Percentiles rank a stretch among this genome's conserved stretches.
These are phyloP conservation scores for Tortricodes alternella DNA, from an alignment of 2,888 invertebrate species.

Conservation along the genomic window DNA sequence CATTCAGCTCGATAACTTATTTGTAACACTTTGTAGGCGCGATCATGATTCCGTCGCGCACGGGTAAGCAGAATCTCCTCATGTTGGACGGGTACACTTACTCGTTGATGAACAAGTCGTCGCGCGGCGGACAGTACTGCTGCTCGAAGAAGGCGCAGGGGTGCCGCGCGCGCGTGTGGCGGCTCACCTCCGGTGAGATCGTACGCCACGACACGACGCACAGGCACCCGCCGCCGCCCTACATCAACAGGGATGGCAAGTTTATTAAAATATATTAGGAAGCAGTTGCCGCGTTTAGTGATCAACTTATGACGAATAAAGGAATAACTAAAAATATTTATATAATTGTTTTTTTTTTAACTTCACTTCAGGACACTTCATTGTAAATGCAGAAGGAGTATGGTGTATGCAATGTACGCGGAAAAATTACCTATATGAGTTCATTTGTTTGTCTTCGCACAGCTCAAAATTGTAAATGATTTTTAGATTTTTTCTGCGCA, in stretches of 20 bases:
- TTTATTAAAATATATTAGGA: slow-evolving; percentile 35
- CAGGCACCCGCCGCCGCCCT: slow-evolving; percentile 42
- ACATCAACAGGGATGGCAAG: slow-evolving; percentile 35
- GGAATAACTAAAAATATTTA: too few species aligned
- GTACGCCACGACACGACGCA: slow-evolving; percentile 34
- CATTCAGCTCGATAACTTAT: too few species aligned
- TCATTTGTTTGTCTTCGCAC: too few species aligned
- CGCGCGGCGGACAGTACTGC: slow-evolving; percentile 40
- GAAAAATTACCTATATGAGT: too few species aligned
- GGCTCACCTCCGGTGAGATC: slow-evolving; percentile 28
- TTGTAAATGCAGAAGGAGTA: too few species aligned
- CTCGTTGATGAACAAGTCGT: slow-evolving; percentile 46
- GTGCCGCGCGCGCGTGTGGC: slow-evolving; percentile 41
- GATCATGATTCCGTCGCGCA: slow-evolving; percentile 15
- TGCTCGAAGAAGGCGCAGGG: slow-evolving; percentile 42
- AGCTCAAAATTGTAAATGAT: too few species aligned
- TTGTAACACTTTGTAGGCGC: neutral
- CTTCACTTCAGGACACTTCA: too few species aligned
- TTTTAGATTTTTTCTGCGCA: too few species aligned
- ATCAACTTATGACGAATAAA: too few species aligned
- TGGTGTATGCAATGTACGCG: too few species aligned
- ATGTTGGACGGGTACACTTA: slow-evolving; percentile 39
- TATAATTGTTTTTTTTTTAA: too few species aligned
- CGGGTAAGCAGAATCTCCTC: slow-evolving; percentile 12
- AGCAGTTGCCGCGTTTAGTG: too few species aligned